Conservation (phyloP, 2,797 vertebrate species). For the Sylvilagus floridanus region DNA sequence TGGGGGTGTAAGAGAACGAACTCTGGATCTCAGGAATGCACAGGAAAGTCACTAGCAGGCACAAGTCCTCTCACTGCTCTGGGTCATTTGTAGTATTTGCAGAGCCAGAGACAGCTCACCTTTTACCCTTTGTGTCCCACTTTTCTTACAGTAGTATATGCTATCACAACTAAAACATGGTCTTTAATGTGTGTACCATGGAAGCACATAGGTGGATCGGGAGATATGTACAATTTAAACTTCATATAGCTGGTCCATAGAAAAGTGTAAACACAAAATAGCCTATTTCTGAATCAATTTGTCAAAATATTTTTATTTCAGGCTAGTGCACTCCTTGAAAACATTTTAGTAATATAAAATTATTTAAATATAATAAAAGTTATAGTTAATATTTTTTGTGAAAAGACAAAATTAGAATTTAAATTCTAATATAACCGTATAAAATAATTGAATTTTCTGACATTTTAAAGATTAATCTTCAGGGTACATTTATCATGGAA, state of each 20-base stretch:
- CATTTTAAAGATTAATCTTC: constrained; percentile 24
- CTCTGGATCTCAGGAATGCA: background rate
- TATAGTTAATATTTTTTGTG: constrained; percentile 29
- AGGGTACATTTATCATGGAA: background rate
- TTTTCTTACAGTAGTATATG: background rate
- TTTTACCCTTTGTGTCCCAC: background rate
- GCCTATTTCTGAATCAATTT: constrained; percentile 47
- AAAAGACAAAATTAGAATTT: constrained; percentile 35
- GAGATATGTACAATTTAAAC: background rate
- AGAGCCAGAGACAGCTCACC: background rate
- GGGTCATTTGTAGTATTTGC: background rate
- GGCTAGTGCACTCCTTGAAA: background rate
- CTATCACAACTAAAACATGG: background rate
- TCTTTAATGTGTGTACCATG: background rate
- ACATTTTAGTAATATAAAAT: constrained; percentile 49
- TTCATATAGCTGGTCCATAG: background rate
- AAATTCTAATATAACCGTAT: background rate
- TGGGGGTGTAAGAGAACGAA: background rate
- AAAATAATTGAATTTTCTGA: constrained; percentile 7
- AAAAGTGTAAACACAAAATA: background rate
- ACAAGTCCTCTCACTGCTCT: background rate
- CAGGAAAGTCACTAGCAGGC: background rate
- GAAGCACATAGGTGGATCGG: background rate
- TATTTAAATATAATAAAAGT: constrained; percentile 54
- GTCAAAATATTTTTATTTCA: constrained; percentile 17